phyloP scores from a whole-genome alignment of 2,113 vertebrate species.

The Archocentrus centrarchus region DNA sequence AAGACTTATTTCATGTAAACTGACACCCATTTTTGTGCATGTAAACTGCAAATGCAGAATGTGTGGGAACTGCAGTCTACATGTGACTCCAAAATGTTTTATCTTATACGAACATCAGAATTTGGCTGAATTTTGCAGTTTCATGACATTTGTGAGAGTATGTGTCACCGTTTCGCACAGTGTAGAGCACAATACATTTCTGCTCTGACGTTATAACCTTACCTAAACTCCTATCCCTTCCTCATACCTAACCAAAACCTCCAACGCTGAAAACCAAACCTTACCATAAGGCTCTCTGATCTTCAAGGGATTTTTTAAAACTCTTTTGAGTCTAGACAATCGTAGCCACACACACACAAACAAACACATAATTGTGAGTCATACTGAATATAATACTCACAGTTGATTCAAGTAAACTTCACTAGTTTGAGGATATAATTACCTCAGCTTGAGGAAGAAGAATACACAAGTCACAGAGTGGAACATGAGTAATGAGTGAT shows the following conservation, averaged over 20 bases:
- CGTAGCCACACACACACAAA: constrained; percentile 84
- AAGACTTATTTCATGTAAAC: constrained; percentile 12
- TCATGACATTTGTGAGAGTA: constrained; percentile 25
- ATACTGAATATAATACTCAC: constrained; percentile 35
- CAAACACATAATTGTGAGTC: constrained; percentile 53
- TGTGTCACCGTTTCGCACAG: not conserved
- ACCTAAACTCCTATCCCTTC: not conserved
- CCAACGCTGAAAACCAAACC: constrained; percentile 51
- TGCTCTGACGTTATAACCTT: not conserved
- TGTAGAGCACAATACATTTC: not conserved
- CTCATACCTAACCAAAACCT: constrained; percentile 40
- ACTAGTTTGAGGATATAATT: constrained; percentile 31
- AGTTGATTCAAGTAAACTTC: constrained; percentile 41
- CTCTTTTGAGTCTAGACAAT: constrained; percentile 28
- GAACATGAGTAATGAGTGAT: constrained; percentile 30
- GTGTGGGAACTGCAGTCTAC: constrained; percentile 8
- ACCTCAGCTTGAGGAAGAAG: constrained; percentile 33
- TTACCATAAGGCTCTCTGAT: constrained; percentile 24
- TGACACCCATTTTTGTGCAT: not conserved
- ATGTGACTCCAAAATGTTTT: not conserved
- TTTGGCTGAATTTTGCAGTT: constrained; percentile 18
- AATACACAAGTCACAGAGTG: not conserved
- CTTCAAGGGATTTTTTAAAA: constrained; percentile 18
- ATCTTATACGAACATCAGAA: not conserved
- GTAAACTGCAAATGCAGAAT: not conserved